Evolutionary conservation across 1,140 invertebrate genomes (phyloP), one percentile per base, ranked within the genome.

Genomic region (Drosophila nikananu): DNA sequence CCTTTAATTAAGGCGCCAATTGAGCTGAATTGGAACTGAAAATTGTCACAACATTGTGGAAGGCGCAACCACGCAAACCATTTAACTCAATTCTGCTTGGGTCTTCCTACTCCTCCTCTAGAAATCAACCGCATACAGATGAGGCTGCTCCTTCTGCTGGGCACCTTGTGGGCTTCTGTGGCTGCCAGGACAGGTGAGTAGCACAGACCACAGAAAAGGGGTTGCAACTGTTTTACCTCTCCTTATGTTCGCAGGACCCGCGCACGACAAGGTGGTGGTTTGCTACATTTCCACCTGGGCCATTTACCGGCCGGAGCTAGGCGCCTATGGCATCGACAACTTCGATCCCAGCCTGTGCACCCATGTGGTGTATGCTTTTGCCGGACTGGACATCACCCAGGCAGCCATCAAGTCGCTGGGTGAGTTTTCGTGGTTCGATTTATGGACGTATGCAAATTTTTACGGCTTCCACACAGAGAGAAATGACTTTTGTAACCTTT

Each of bases 311-410:
- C 95, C 94, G 0, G 94, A 93, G 0, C 93, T 93, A 37, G 96
- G 97, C 2, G 93, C 94, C 49, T 97, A 96, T 89, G 91, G 94
- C 0, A 91, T 96, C 19, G 95, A 96, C 23, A 93, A 97, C 90
- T 94, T 98, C 35, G 96, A 97, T 62, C 96, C 97, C 0, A 94
- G 94, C 9, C 94, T 98, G 15, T 99, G 98, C 90, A 98, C 97
- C 0, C 97, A 99, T 87, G 93, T 98, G 12, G 95, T 98, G 21
- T 98, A 98, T 82, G 95, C 97, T 6, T 98, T 98, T 92, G 97
- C 97, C 15, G 97, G 97, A 0, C 92, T 98, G 13, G 95, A 97
- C 79, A 93, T 94, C 3, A 93, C 92, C 1, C 94, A 95, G 1
- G 94, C 94, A 76, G 94, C 94, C n/a, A 97, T 98, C 41, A 95